A percentile compares a stretch with the other conserved stretches of the same genome.
phyloP scores from a whole-genome alignment of 2,797 vertebrate genomes.

The Heteromormyrus szaboi region DNA sequence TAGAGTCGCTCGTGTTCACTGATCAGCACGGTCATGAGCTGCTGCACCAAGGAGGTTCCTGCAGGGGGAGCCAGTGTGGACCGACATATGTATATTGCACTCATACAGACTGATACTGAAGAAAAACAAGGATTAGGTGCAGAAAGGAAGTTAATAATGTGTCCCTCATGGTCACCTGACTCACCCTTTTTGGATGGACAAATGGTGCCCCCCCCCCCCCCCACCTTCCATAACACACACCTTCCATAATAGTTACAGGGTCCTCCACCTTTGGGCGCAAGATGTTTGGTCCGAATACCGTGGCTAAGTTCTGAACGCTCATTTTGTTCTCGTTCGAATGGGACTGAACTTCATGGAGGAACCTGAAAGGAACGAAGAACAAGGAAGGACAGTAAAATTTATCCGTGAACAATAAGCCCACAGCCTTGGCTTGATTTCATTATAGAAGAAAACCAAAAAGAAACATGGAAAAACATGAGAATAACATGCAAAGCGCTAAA shows the following conservation, averaged over 20 bases:
- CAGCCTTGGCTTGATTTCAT: not conserved
- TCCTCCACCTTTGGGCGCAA: conserved; percentile 88
- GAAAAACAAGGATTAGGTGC: not conserved
- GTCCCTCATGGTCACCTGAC: not conserved
- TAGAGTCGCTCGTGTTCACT: conserved; percentile 78
- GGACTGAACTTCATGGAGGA: conserved; percentile 93
- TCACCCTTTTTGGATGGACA: not conserved
- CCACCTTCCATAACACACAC: conserved; percentile 45
- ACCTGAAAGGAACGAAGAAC: conserved; percentile 52
- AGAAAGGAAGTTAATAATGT: not conserved
- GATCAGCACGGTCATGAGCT: conserved; percentile 87
- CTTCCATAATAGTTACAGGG: conserved; percentile 90
- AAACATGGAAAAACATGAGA: not conserved
- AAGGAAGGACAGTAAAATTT: not conserved
- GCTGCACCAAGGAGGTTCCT: conserved; percentile 90
- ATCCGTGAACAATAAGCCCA: not conserved
- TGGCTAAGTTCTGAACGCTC: conserved; percentile 93
- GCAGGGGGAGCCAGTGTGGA: not conserved
- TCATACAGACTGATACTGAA: not conserved
- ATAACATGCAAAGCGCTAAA: not conserved
- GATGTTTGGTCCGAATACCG: conserved; percentile 94
- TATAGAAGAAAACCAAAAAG: not conserved
- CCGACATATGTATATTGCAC: not conserved
- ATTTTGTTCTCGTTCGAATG: conserved; percentile 88
- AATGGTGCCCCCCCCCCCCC: not conserved